These are phyloP conservation scores for Loris lydekkerianus DNA, from an alignment of 2,797 vertebrate species.

Conservation along the genomic window DNA sequence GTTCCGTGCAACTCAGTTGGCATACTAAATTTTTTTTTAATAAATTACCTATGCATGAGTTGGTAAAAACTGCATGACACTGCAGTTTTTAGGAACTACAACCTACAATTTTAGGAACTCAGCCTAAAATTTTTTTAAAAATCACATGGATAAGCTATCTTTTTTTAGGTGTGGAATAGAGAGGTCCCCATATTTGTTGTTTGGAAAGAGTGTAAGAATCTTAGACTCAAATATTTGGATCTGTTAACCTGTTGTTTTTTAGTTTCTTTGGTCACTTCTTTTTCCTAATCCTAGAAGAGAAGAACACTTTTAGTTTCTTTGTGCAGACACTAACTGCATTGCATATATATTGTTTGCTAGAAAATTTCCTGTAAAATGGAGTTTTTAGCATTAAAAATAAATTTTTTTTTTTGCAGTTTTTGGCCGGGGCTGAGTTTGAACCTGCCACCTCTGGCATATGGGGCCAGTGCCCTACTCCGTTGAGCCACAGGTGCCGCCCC, in stretches of 20 bases:
- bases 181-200: neutral
- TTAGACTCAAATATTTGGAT: conserved; percentile 11
- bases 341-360: conserved; percentile 21
- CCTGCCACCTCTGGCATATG: too few species aligned
- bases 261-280: conserved; percentile 61
- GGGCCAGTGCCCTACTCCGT: too few species aligned
- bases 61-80: neutral
- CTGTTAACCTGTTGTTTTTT: neutral
- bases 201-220: conserved; percentile 27
- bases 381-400: conserved; percentile 11
- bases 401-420: too few species aligned
- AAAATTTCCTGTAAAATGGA: conserved; percentile 27
- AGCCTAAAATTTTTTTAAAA: conserved; percentile 16
- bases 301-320: neutral
- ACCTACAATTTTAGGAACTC: neutral
- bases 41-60: neutral
- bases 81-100: neutral
- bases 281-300: conserved; percentile 27
- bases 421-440: too few species aligned
- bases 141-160: neutral
- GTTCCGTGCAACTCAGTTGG: conserved; percentile 38
- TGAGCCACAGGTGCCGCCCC: too few species aligned
- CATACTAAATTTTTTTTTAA: conserved; percentile 56
- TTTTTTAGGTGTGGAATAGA: neutral
- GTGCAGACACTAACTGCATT: neutral